Percentiles rank a stretch among this genome's conserved stretches.
These are phyloP conservation scores for Pseudoips prasinana DNA, from an alignment of 2,888 invertebrate genomes.

Conservation along the genomic window DNA sequence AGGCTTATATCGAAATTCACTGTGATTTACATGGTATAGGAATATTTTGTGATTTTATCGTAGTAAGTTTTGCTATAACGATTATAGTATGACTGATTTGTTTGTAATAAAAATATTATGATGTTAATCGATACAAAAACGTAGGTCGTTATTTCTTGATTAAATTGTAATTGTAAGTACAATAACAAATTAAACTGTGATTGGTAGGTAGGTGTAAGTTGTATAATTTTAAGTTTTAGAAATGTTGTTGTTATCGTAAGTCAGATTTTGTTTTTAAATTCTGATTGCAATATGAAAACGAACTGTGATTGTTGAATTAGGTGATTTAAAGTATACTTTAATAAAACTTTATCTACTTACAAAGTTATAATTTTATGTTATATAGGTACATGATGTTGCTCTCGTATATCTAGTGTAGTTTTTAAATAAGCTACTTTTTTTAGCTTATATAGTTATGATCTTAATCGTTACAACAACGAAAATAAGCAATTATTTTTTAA, in stretches of 20 bases:
- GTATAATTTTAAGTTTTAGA: slow-evolving; percentile 16
- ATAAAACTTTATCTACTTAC: slow-evolving; percentile 14
- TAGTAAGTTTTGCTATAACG: slow-evolving; percentile 14
- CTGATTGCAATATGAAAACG: slow-evolving; percentile 15
- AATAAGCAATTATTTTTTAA: slow-evolving; percentile 16
- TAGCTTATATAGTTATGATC: slow-evolving; percentile 17
- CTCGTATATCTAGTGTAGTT: slow-evolving; percentile 17
- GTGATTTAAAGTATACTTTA: slow-evolving; percentile 14
- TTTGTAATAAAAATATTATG: slow-evolving; percentile 14
- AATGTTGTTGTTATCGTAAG: slow-evolving; percentile 15
- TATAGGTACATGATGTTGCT: slow-evolving; percentile 17
- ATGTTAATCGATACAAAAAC: slow-evolving; percentile 13
- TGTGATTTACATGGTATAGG: slow-evolving; percentile 13
- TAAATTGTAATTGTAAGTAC: slow-evolving; percentile 13
- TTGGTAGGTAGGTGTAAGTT: slow-evolving; percentile 16
- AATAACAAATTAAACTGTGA: slow-evolving; percentile 15
- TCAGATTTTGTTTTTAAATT: slow-evolving; percentile 15
- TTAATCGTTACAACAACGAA: slow-evolving; percentile 17
- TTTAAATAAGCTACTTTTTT: slow-evolving; percentile 15
- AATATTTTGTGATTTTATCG: slow-evolving; percentile 14
- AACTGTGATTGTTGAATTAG: slow-evolving; percentile 15
- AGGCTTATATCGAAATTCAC: slow-evolving; percentile 13
- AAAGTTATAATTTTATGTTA: slow-evolving; percentile 13
- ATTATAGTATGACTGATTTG: slow-evolving; percentile 14
- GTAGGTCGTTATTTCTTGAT: slow-evolving; percentile 14